phyloP scores from a whole-genome alignment of 2,888 invertebrate species.

The Dicyrtomina minuta region DNA sequence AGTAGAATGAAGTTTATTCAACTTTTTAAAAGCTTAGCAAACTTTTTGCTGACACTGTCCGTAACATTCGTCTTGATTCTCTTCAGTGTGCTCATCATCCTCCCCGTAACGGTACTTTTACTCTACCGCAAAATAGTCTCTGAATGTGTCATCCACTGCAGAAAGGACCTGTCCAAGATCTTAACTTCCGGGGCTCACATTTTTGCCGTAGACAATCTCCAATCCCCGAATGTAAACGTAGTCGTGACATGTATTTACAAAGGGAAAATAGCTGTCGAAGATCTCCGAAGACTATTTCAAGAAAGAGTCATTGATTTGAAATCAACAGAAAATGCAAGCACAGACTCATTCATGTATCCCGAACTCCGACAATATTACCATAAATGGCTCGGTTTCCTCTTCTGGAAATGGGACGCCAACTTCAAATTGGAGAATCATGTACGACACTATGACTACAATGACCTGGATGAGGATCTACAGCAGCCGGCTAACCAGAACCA shows the following conservation, averaged over 20 bases:
- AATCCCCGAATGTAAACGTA: constrained; percentile 1
- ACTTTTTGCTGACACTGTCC: neutral
- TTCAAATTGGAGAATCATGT: constrained; percentile 17
- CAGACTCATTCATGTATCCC: constrained; percentile 1
- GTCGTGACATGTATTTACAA: neutral
- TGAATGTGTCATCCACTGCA: neutral
- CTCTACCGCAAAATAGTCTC: neutral
- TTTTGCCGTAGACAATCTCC: constrained; percentile 21
- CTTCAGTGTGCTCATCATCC: neutral
- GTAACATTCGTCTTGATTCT: neutral
- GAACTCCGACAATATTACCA: constrained; percentile 20
- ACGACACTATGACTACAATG: constrained; percentile 5
- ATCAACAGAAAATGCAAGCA: neutral
- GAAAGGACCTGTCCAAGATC: constrained; percentile 4
- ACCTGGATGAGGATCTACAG: neutral
- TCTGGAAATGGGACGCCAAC: constrained; percentile 9
- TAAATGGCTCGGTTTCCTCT: constrained; percentile 9
- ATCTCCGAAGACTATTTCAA: neutral
- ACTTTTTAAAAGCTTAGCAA: neutral
- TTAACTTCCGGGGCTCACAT: constrained; percentile 27
- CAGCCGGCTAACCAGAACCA: neutral
- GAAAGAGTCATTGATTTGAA: constrained; percentile 6
- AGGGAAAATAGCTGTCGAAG: neutral
- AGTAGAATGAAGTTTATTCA: constrained; percentile 27
- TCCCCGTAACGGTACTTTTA: neutral